A percentile compares a stretch with the other conserved stretches of the same genome.
These are phyloP conservation scores for Ephydatia muelleri DNA, from an alignment of 37 sponge, comb jelly and placozoan genomes.

Conservation along the genomic window DNA sequence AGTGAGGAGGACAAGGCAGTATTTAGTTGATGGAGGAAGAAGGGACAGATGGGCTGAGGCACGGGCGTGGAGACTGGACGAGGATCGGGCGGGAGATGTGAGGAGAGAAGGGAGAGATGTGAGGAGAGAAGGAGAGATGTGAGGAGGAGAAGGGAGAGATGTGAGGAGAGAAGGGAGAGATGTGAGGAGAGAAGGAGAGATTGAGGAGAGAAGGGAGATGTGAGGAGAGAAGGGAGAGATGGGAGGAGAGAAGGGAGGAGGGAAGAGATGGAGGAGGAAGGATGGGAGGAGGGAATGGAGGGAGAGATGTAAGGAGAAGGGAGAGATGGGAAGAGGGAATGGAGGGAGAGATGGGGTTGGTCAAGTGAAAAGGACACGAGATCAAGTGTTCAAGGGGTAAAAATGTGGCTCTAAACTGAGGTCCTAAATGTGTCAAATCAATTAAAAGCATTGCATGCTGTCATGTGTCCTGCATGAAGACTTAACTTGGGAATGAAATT, in stretches of 20 bases:
- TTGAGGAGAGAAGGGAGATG: not conserved
- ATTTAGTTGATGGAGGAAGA: not conserved
- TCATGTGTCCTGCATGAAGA: no score
- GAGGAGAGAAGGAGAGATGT: constrained; percentile 10
- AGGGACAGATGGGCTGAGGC: not conserved
- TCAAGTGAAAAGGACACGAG: no score
- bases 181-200: not conserved
- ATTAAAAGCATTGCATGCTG: no score
- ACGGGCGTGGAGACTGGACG: constrained; percentile 10
- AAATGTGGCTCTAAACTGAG: no score
- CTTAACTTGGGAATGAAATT: no score
- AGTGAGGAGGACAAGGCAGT: not conserved
- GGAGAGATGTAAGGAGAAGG: no score
- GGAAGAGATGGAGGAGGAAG: not conserved
- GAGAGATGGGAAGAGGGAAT: no score
- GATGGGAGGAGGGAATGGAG: no score
- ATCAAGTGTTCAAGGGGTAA: no score
- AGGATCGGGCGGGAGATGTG: constrained; percentile 2
- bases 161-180: not conserved
- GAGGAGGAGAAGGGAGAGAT: not conserved
- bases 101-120: not conserved
- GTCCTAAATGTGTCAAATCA: no score
- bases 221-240: not conserved
- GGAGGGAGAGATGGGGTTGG: no score
- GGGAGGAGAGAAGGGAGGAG: not conserved